Conservation (phyloP, 2,888 invertebrate genomes). For the Macroteleia sp. region DNA sequence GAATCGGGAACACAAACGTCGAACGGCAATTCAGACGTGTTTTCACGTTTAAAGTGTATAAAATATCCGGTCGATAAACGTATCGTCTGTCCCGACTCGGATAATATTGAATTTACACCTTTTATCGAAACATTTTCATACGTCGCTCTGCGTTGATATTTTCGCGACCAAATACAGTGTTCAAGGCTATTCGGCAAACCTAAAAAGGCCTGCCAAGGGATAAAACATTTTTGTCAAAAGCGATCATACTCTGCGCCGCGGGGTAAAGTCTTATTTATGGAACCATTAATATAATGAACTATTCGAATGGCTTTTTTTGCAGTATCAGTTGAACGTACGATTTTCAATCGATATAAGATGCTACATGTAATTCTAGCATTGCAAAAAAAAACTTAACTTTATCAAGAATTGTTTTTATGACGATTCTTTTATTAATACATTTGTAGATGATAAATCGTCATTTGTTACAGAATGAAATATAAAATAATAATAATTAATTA, state of each 20-base stretch:
- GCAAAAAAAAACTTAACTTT: no score
- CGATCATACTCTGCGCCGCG: constrained; percentile 12
- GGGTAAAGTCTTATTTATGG: constrained; percentile 34
- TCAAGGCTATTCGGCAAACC: constrained; percentile 50
- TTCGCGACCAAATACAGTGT: constrained; percentile 39
- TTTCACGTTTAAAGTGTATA: constrained; percentile 40
- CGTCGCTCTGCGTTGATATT: constrained; percentile 46
- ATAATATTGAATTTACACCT: constrained; percentile 53
- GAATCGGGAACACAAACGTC: constrained; percentile 22
- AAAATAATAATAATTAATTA: no score
- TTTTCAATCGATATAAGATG: not conserved
- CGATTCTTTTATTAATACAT: no score
- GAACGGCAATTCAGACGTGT: constrained; percentile 41
- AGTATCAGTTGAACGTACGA: not conserved
- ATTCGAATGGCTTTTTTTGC: constrained; percentile 11
- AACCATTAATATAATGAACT: constrained; percentile 19
- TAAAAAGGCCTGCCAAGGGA: constrained; percentile 51
- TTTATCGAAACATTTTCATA: constrained; percentile 57
- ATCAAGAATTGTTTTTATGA: no score
- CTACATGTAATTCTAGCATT: no score
- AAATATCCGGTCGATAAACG: constrained; percentile 55
- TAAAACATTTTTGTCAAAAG: constrained; percentile 51
- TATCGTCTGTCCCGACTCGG: constrained; percentile 37
- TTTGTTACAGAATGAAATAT: no score
- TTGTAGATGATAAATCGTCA: no score